Base-by-base conservation (phyloP, 2,888 invertebrate genomes). In the Scaptomyza caliginosa region DNA sequence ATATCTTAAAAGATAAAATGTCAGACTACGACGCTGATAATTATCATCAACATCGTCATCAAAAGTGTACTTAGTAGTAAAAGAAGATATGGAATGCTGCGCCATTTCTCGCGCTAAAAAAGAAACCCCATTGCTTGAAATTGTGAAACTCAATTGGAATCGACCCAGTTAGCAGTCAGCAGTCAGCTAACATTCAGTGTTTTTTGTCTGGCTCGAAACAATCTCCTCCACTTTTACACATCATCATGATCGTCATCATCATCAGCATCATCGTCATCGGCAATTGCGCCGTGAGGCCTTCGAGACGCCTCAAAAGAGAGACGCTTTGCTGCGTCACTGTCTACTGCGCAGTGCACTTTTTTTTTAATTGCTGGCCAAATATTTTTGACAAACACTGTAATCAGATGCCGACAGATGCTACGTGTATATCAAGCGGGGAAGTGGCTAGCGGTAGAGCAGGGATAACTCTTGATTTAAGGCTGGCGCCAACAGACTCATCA, bases 261-360 rank as follows among this genome's bases (percentile, higher is more conserved):
- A 10, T 40, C 23, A 42, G 24, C 28, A 10, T 28, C 50, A 19
- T 45, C 59, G 32, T 40, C 64, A 52, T 51, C 60, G 68, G 50
- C 50, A 60, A 55, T 68, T 55, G 67, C 67, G 67, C 38, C 60
- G 60, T 40, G 43, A 57, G 38, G 51, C 52, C 50, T 34, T 46
- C 43, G 23, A 54, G 39, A 2, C 49, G 39, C 66, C 43, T 30
- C 65, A 32, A 13, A 13, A 32, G 13, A 2, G 30, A 46, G 28
- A 28, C 59, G 30, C 55, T 36, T 50, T 67, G 46, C 66, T 43
- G 60, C 71, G 76, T 73, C 76, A 75, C 40, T 51, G 73, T 74
- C 77, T 76, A 86, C 86, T 81, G 86, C 86, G 86, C 84, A 80
- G 54, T 81, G 84, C 86, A 76, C 67, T 75, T 75, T 77, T 75